phyloP scores from a whole-genome alignment of 1,140 invertebrate genomes.

The Venturia canescens region DNA sequence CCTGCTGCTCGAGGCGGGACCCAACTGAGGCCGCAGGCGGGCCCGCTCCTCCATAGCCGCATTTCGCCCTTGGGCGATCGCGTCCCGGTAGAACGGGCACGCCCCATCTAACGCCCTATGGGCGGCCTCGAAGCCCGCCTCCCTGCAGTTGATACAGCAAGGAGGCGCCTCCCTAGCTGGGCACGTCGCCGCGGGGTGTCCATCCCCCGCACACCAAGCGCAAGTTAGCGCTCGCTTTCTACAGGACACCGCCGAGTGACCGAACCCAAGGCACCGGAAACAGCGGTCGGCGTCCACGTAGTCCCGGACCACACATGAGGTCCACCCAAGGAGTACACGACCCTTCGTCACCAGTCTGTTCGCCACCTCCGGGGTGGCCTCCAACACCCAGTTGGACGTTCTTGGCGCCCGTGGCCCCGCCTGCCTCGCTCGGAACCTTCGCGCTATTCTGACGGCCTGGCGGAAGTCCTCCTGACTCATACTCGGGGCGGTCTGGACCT shows the following conservation, averaged over 20 bases:
- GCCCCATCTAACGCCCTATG: background rate
- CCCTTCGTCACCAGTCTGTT: background rate
- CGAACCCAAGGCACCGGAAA: background rate
- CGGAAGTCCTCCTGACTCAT: background rate
- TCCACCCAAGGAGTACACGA: background rate
- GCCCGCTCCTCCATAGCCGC: background rate
- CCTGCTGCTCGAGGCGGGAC: background rate
- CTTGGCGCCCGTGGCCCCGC: background rate
- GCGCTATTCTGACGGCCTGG: background rate
- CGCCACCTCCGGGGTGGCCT: background rate
- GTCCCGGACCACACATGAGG: background rate
- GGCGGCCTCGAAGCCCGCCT: background rate
- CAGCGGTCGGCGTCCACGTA: background rate
- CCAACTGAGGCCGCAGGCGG: background rate
- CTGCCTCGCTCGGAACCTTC: background rate
- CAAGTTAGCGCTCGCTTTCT: background rate
- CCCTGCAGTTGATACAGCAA: background rate
- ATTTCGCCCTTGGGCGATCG: background rate
- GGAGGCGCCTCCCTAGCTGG: background rate
- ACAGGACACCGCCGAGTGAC: background rate
- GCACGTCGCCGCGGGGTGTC: background rate
- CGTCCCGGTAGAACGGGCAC: conserved; percentile 5
- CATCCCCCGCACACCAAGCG: background rate
- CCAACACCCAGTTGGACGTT: background rate
- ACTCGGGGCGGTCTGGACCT: background rate